Evolutionary conservation across 2,888 invertebrate species (phyloP).

Genomic region (Belgica antarctica): DNA sequence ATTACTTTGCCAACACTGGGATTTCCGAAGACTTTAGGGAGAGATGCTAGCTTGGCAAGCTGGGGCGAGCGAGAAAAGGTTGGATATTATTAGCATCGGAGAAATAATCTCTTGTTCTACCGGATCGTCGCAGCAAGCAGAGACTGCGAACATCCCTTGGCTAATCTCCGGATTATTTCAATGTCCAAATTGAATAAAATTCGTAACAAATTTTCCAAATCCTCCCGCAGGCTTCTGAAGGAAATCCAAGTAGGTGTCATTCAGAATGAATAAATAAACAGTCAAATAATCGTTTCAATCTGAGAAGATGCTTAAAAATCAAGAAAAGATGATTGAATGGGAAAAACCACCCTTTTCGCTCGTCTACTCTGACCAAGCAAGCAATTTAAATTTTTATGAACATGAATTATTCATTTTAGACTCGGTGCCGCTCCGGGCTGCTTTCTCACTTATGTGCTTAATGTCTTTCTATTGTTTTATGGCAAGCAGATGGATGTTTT

Average conservation of each 20-base stretch:
- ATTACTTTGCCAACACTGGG: neutral
- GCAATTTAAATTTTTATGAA: constrained; percentile 36
- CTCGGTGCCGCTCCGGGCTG: neutral
- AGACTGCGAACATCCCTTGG: neutral
- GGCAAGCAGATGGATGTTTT: constrained; percentile 14
- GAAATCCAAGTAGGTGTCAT: constrained; percentile 9
- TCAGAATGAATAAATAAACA: constrained; percentile 17
- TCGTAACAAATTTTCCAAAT: neutral
- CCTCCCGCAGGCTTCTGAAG: neutral
- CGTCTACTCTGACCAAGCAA: neutral
- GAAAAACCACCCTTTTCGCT: constrained; percentile 22
- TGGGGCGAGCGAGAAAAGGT: constrained; percentile 8
- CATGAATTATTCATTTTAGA: constrained; percentile 40
- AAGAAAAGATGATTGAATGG: neutral
- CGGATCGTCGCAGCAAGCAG: too few relatives aligned
- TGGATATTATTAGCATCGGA: constrained; percentile 22
- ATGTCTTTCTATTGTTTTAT: constrained; percentile 31
- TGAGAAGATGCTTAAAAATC: too few relatives aligned
- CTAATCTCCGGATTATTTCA: constrained; percentile 11
- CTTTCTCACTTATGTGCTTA: neutral
- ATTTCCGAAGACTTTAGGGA: neutral
- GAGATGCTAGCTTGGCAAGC: too few relatives aligned
- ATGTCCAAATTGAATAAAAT: constrained; percentile 12
- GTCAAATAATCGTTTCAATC: neutral
- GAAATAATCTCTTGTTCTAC: neutral